phyloP scores from a whole-genome alignment of 2,113 vertebrate species.

The Aphyosemion australe region DNA sequence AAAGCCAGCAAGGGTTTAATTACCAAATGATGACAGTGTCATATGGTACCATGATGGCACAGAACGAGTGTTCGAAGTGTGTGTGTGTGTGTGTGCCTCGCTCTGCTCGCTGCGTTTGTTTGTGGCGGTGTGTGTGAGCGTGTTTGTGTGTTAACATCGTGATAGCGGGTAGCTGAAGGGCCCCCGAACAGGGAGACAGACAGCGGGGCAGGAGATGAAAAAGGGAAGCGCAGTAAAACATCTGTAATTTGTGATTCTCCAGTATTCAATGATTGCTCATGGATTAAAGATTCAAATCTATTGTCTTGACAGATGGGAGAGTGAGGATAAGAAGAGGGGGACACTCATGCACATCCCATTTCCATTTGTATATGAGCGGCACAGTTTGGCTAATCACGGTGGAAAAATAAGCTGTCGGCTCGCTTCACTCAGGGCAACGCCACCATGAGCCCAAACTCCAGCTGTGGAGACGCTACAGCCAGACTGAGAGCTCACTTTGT shows the following conservation, averaged over 20 bases:
- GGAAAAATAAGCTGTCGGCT: slow-evolving; percentile 80
- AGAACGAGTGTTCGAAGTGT: slow-evolving; percentile 69
- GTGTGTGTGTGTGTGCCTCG: slow-evolving; percentile 8
- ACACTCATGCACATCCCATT: slow-evolving; percentile 81
- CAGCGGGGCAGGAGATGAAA: slow-evolving; percentile 70
- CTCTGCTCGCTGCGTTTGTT: slow-evolving; percentile 35
- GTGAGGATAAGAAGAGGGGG: slow-evolving; percentile 71
- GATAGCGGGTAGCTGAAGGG: slow-evolving; percentile 81
- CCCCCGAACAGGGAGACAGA: slow-evolving; percentile 66
- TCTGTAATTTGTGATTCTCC: slow-evolving; percentile 99
- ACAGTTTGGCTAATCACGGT: slow-evolving; percentile 81
- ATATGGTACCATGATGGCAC: slow-evolving; percentile 92
- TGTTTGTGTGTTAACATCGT: slow-evolving; percentile 55
- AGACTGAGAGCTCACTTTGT: slow-evolving; percentile 32
- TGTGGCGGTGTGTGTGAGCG: slow-evolving; percentile 30
- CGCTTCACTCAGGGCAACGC: slow-evolving; percentile 77
- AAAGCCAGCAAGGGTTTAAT: slow-evolving; percentile 96
- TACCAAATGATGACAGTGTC: slow-evolving; percentile 98
- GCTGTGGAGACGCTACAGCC: slow-evolving; percentile 72
- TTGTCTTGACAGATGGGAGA: slow-evolving; percentile 97
- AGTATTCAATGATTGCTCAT: slow-evolving; percentile 99
- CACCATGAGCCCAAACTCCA: slow-evolving; percentile 72
- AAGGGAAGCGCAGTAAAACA: slow-evolving; percentile 94
- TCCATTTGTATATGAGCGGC: slow-evolving; percentile 95
- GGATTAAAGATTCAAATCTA: slow-evolving; percentile 99